Evolutionary conservation across 1,140 invertebrate species (phyloP), one percentile per base, ranked within the genome.

Genomic region (Pogonus chalceus): DNA sequence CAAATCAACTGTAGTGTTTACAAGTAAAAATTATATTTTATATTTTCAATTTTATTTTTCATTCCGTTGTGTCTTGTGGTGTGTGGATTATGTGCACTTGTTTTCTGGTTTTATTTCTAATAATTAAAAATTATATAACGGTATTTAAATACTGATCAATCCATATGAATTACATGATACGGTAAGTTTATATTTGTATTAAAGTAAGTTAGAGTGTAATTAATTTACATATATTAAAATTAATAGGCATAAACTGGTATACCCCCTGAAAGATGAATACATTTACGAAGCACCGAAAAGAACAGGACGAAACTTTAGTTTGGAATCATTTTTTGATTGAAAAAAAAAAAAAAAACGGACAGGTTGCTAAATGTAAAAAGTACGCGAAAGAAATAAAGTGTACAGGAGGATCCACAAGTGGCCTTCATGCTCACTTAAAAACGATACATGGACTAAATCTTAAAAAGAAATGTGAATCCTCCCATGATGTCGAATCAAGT

Each of bases 211-310:
- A 35, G 31, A 35, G 31, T 35, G 31, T 35, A 35, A 35, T 35
- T 35, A 35, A 35, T 35, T 35, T 35, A 35, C 31, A 35, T 9
- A 35, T 35, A 35, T 35, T 35, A 35, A 35, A 35, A 35, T 35
- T 35, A 35, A 35, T 35, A 35, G n/a, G 31, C 31, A 35, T 35
- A 35, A n/a, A 35, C 35, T 52, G 51, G 20, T 52, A 52, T 52
- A 52, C 31, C 51, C 51, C 51, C 51, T 52, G 35, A 52, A 53
- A n/a, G n/a, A n/a, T n/a, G n/a, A n/a, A 53, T 46, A 53, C 37
- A 53, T 53, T 53, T 53, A 53, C 37, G 35, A 24, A 54, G 48
- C 53, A 54, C 31, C 23, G 48, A 54, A 54, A 54, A 54, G 47
- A 22, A 49, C 24, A 49, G 22, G 48, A 54, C 35, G 35, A 49